Evolutionary conservation across 2,113 vertebrate species (phyloP), one percentile per base, ranked within the genome.

Genomic region (Hippocampus mohnikei): DNA sequence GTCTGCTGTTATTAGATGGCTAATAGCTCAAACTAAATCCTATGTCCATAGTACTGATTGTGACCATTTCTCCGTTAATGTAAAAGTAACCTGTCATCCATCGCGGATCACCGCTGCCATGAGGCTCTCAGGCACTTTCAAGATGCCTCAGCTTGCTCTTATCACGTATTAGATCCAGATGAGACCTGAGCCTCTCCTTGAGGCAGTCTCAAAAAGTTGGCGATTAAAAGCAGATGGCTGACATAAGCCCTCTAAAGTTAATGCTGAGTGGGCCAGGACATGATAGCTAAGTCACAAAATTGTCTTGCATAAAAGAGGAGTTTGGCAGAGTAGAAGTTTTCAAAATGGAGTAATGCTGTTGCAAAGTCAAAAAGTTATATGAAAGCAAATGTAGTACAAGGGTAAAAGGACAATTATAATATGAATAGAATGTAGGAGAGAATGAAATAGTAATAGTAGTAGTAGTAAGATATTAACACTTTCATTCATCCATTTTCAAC

Each of bases 121-220:
- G 59, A 42, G 61, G 48, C 70, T 84, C 67, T 77, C 52, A 56
- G 80, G 83, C 69, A 10, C 67, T 77, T 81, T 77, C 70, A 69
- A 77, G 75, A 85, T 76, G 77, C 78, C 81, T 88, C 70, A 66
- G 86, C 85, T 89, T 88, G 75, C 81, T 83, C 86, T 88, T 75
- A 84, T 84, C 86, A 74, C 80, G 76, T 85, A 90, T 90, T 83
- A 78, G 81, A 88, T 87, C 85, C 87, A 89, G 87, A 91, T 88
- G 87, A 89, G 81, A 75, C 33, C 80, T 60, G 46, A 62, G 70
- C 69, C 72, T 71, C 71, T 78, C 67, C 63, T 64, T 56, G 72
- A 81, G 77, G 76, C 77, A 37, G 73, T 73, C 83, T 83, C 75
- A 74, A 72, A 67, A n/a, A 66, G 53, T 55, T 80, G 67, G 59